Evolutionary conservation across 1,140 invertebrate species (phyloP), one percentile per base, ranked within the genome.

Genomic region (Camponotus pennsylvanicus): DNA sequence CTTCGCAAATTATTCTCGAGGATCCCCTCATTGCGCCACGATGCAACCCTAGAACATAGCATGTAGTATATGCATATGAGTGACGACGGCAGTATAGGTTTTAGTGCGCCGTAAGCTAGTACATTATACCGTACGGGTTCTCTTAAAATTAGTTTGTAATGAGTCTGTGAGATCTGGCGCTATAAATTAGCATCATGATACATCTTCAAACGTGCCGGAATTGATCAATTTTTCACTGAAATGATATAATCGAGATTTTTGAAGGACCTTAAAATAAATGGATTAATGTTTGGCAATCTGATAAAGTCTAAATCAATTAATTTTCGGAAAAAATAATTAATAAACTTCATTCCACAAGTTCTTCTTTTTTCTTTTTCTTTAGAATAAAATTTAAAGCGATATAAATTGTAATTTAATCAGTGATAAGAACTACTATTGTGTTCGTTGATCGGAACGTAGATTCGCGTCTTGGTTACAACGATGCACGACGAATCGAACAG

Each of bases 81-180:
- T 45, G 34, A 37, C 49, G 37, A 9, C 21, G 34, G 63, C 7
- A 49, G 13, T 49, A 75, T 75, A 57, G 61, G 55, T 83, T 83
- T 80, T 75, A 71, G 79, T 82, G 27, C 67, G 40, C 69, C 69
- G 32, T 83, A 73, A 83, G 69, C 27, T 13, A 75, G 55, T 61
- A 57, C 13, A 63, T 83, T 83, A 75, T 42, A 61, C 69, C 55
- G 70, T 18, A n/a, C 67, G 45, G 42, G 27, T 82, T 59, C 40
- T 40, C n/a, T 83, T 63, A 83, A 83, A 75, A 83, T 83, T 83
- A 83, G 40, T 70, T 59, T 18, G 40, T 83, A 70, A 80, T 70
- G 67, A 83, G 40, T 49, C n/a, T 5, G 55, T 34, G 45, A 83
- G 40, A 21, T 18, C 70, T 32, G 8, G 13, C 55, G 55, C 11